These are phyloP conservation scores for Neodiprion fabricii DNA, from an alignment of 1,140 invertebrate genomes.

Conservation along the genomic window DNA sequence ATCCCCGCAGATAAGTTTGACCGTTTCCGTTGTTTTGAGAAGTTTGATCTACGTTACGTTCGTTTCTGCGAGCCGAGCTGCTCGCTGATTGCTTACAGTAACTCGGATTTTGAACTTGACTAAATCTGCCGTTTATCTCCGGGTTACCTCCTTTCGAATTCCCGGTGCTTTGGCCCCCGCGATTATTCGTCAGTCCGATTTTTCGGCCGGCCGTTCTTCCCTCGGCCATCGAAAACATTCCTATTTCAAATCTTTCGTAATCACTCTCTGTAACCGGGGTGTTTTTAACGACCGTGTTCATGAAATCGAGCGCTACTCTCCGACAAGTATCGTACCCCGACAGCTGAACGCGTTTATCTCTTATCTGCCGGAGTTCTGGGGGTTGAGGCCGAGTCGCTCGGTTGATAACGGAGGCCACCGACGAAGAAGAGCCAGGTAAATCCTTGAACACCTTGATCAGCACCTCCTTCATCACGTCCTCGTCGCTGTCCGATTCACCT, in stretches of 20 bases:
- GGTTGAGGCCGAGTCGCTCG: conserved; percentile 38
- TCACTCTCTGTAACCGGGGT: not conserved
- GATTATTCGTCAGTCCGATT: conserved; percentile 4
- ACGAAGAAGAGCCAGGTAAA: conserved; percentile 46
- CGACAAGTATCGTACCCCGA: conserved; percentile 55
- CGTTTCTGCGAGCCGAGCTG: not conserved
- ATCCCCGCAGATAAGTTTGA: not conserved
- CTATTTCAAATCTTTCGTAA: conserved; percentile 10
- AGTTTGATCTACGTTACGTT: not conserved
- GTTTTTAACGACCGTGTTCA: conserved; percentile 43
- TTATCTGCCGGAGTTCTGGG: conserved; percentile 37
- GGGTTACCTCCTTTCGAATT: not conserved
- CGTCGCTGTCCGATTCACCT: conserved; percentile 51
- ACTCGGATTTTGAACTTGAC: not conserved
- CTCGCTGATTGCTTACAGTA: not conserved
- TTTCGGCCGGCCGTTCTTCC: conserved; percentile 1
- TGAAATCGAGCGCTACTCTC: conserved; percentile 48
- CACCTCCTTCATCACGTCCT: conserved; percentile 51
- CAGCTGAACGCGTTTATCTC: conserved; percentile 50
- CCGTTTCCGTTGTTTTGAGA: too few relatives aligned
- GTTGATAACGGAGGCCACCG: conserved; percentile 38
- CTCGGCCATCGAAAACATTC: conserved; percentile 1
- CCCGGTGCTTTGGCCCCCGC: not conserved
- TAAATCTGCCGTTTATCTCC: not conserved
- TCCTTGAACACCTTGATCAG: conserved; percentile 52